Evolutionary conservation across 1,140 invertebrate species (phyloP), one percentile per base, ranked within the genome.

Genomic region (Palaemon carinicauda): DNA sequence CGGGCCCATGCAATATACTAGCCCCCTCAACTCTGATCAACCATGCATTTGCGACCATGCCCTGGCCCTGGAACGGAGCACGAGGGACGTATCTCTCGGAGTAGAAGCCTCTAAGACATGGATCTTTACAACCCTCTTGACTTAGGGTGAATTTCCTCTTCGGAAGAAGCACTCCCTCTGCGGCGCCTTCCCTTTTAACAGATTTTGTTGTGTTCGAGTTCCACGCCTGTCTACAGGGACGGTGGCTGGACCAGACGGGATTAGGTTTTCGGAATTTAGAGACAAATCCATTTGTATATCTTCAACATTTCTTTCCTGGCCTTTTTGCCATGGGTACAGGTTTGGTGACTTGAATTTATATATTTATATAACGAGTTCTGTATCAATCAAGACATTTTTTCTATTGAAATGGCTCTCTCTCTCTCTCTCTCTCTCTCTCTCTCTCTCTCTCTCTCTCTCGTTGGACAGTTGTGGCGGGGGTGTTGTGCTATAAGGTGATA

Each of bases 141-240:
- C 41, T 75, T 54, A 50, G 54, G 81, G 81, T 29, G 71, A 21
- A 27, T 54, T 29, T 82, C 50, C 52, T 29, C 27, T 51, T 51
- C 10, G 51, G 5, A 10, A 15, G 1, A 24, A 14, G 1, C 51
- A 12, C 29, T 33, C 41, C 50, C 27, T 17, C 24, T 14, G 50
- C 15, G 51, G 41, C 4, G 50, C 17, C 53, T 29, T 74, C 54
- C n/a, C 15, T 2, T n/a, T 15, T 17, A 54, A 29, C 33, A 29
- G 69, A 69, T 74, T 82, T 82, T 82, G 81, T 82, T 82, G 71
- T 75, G 81, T 82, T 82, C 81, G 81, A 74, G 73, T 79, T 82
- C 71, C 81, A 82, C 81, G 81, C 81, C 74, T 82, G 81, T 82
- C 81, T 56, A 29, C 65, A 74, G 81, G 53, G 81, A 75, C 81